Evolutionary conservation across 2,797 vertebrate genomes (phyloP).

Genomic region (Catostomus latipinnis): DNA sequence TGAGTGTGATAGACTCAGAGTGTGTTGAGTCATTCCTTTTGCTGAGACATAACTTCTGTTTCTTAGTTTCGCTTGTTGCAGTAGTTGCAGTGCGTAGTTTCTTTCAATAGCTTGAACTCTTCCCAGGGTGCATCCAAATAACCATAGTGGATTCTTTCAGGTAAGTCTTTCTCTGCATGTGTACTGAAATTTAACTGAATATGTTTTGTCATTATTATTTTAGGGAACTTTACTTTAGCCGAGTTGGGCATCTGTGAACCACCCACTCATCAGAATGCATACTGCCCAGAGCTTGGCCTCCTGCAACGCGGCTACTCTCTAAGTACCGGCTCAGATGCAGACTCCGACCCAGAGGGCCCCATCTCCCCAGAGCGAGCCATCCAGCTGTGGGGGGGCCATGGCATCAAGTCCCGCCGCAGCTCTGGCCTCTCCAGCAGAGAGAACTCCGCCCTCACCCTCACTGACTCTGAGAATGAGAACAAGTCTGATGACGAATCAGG

Average conservation of each 20-base stretch:
- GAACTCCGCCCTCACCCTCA: slow-evolving; percentile 88
- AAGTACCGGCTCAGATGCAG: slow-evolving; percentile 82
- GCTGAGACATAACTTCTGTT: too few relatives aligned
- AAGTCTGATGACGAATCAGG: slow-evolving; percentile 89
- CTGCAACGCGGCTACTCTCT: slow-evolving; percentile 84
- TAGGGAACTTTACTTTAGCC: slow-evolving; percentile 85
- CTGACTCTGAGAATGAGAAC: slow-evolving; percentile 89
- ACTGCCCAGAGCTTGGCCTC: slow-evolving; percentile 85
- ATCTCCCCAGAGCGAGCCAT: slow-evolving; percentile 87
- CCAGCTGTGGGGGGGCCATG: slow-evolving; percentile 82
- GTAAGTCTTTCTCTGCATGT: neutral
- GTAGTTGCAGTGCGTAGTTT: neutral
- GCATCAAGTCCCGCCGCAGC: slow-evolving; percentile 84
- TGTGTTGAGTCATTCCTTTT: too few relatives aligned
- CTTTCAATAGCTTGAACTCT: neutral
- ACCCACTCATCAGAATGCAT: slow-evolving; percentile 81
- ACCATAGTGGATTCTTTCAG: neutral
- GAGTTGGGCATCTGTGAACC: slow-evolving; percentile 87
- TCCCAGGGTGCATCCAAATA: neutral
- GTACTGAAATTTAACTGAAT: neutral
- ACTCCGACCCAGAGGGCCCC: slow-evolving; percentile 85
- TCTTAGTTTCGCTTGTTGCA: too few relatives aligned
- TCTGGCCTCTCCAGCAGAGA: slow-evolving; percentile 87
- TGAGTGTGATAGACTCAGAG: too few relatives aligned
- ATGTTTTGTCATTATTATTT: slow-evolving; percentile 8